Evolutionary conservation across 1,140 invertebrate genomes (phyloP), one percentile per base, ranked within the genome.

Genomic region (Penaeus indicus): DNA sequence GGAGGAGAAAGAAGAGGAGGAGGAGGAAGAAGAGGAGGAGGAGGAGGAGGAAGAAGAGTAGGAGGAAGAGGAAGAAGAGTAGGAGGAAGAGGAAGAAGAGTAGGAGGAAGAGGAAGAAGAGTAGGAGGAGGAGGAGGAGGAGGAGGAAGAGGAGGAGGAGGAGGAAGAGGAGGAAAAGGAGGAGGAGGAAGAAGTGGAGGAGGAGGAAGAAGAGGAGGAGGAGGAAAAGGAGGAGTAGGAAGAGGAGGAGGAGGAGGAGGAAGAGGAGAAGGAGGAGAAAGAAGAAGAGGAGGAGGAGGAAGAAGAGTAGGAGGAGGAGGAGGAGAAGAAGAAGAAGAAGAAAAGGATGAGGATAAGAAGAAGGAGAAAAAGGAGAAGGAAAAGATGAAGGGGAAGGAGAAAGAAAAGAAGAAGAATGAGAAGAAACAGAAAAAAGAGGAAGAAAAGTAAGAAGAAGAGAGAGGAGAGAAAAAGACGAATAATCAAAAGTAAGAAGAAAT

Each of bases 331-430:
- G 19, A 47, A 42, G 22, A 47, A 42, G 13, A 38, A 78, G 13
- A 38, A 78, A n/a, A n/a, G n/a, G n/a, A n/a, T n/a, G n/a, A n/a
- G n/a, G n/a, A n/a, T n/a, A n/a, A n/a, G n/a, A n/a, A 78, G 18
- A 78, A 77, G 72, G 32, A 77, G 72, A 77, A 77, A 27, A 77
- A 77, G 72, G 32, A 77, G 72, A 77, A 77, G 72, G 32, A 77
- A 27, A 77, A 77, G 72, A 77, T 21, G 72, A 77, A 77, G 72
- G 32, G 32, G 72, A 77, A 77, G 72, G 32, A 77, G 72, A 77
- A 77, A 27, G 32, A 77, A 27, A 77, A 77, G 72, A 77, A 77
- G 72, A 77, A 77, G 72, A 77, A 77, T 19, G 32, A 77, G 72
- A 77, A 77, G 72, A 77, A 77, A 27, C 19, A 77, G 72, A 77